Evolutionary conservation across 2,888 invertebrate species (phyloP).

Genomic region (Loripinus fragilis): DNA sequence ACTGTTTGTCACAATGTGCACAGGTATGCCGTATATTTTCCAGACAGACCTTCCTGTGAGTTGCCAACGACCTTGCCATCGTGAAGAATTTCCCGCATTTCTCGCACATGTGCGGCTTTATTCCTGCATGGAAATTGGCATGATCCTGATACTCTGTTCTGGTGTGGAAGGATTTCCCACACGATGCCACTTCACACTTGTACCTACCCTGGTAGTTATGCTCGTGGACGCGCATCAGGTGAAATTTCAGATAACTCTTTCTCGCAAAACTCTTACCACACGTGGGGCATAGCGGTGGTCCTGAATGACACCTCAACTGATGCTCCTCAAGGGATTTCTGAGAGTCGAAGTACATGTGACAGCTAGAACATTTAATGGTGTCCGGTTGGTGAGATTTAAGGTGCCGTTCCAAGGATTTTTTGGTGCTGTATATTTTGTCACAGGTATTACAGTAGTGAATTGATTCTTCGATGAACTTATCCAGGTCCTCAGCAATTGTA

Average conservation of each 20-base stretch:
- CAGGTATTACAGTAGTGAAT: background rate
- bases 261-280: background rate
- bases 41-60: background rate
- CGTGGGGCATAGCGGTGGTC: background rate
- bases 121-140: background rate
- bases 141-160: background rate
- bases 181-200: background rate
- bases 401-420: background rate
- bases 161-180: background rate
- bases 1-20: background rate
- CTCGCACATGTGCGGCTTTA: background rate
- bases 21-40: background rate
- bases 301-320: background rate
- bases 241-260: background rate
- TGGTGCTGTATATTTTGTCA: background rate
- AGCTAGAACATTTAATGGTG: background rate
- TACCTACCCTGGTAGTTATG: background rate
- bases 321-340: background rate
- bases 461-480: too few relatives aligned
- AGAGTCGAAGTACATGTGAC: background rate
- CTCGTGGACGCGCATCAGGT: background rate
- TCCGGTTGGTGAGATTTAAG: background rate
- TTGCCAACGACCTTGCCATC: background rate
- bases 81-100: slow-evolving; percentile 2
- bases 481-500: too few relatives aligned